Conservation (phyloP, 35 echinoderm and acorn worm species). For the Nesometra sesokonis region DNA sequence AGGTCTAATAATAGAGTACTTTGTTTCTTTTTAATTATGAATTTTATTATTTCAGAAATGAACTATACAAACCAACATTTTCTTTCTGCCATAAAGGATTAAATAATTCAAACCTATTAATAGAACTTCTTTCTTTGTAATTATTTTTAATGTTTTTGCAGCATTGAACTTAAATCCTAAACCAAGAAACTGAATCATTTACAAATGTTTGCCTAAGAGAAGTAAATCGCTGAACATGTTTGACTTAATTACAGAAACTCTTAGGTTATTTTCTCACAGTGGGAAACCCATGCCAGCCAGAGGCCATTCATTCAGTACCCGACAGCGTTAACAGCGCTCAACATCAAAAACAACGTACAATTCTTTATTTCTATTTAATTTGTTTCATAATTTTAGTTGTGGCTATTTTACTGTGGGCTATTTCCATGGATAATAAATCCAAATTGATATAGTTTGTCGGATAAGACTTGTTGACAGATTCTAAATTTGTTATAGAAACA, state of each 20-base stretch:
- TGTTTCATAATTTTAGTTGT: background rate
- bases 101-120: too few relatives aligned
- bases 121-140: too few relatives aligned
- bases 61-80: too few relatives aligned
- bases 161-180: too few relatives aligned
- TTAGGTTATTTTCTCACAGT: background rate
- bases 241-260: background rate
- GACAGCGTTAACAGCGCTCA: background rate
- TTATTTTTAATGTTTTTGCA: too few relatives aligned
- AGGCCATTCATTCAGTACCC: background rate
- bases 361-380: background rate
- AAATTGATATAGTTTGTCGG: background rate
- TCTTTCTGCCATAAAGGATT: too few relatives aligned
- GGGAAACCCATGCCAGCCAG: background rate
- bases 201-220: background rate
- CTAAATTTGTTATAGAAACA: background rate
- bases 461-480: background rate
- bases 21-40: too few relatives aligned
- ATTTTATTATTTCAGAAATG: too few relatives aligned
- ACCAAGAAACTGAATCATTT: background rate
- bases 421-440: background rate
- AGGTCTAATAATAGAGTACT: too few relatives aligned
- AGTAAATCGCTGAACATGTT: background rate
- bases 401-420: background rate
- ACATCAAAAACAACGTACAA: background rate